Evolutionary conservation across 2,888 invertebrate genomes (phyloP).

Genomic region (Meiosimyza decipiens): DNA sequence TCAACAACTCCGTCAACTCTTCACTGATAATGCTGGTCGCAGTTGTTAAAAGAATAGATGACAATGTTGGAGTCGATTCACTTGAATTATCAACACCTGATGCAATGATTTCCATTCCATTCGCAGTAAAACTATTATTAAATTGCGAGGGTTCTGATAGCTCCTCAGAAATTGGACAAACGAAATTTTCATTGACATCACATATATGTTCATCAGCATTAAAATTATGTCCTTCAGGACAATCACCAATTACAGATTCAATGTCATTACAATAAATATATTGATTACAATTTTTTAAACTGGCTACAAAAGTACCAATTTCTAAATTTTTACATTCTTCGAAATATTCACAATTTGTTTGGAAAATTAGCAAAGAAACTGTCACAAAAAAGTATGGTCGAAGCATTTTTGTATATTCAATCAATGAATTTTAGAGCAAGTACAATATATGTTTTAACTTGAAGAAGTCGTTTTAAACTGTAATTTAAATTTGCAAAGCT

Average conservation of each 20-base stretch:
- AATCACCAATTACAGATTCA: constrained; percentile 51
- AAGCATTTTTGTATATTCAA: constrained; percentile 4
- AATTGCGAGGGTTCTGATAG: not conserved
- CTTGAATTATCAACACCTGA: not conserved
- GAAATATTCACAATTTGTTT: constrained; percentile 42
- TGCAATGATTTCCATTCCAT: not conserved
- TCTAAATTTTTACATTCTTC: constrained; percentile 48
- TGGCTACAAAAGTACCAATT: constrained; percentile 49
- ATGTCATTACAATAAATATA: constrained; percentile 56
- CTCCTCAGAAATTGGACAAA: constrained; percentile 41
- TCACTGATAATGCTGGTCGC: not conserved
- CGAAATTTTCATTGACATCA: constrained; percentile 49
- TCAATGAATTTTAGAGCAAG: no score
- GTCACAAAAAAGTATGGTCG: not conserved
- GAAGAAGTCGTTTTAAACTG: no score
- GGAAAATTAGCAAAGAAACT: not conserved
- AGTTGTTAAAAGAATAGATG: no score
- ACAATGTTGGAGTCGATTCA: no score
- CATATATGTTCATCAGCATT: constrained; percentile 51
- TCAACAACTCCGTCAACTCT: constrained; percentile 4
- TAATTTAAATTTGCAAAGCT: no score
- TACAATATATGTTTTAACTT: no score
- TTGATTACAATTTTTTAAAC: constrained; percentile 50
- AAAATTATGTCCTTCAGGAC: constrained; percentile 54
- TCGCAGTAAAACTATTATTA: no score